phyloP scores from a whole-genome alignment of 2,797 vertebrate genomes.

The Acomys russatus region DNA sequence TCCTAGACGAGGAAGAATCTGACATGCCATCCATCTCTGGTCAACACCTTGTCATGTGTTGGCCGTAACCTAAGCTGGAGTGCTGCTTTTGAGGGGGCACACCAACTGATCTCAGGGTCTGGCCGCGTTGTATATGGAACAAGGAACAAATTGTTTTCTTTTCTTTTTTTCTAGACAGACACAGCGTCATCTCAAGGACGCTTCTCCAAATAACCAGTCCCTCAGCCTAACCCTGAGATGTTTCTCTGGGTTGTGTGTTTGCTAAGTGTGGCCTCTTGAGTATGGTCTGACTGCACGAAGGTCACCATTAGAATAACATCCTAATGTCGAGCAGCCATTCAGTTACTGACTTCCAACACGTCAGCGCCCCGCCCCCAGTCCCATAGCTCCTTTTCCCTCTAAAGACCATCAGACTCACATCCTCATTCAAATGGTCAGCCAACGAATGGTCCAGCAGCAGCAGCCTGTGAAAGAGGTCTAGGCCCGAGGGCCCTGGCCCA shows the following conservation, averaged over 20 bases:
- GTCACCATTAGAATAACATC: background rate
- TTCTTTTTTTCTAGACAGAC: slow-evolving; percentile 19
- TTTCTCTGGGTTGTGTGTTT: slow-evolving; percentile 46
- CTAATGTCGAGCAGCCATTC: background rate
- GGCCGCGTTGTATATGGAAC: background rate
- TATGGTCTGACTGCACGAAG: background rate
- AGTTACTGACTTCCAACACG: slow-evolving; percentile 36
- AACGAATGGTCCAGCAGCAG: slow-evolving; percentile 87
- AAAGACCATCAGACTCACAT: slow-evolving; percentile 82
- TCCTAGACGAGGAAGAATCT: slow-evolving; percentile 11
- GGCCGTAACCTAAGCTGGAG: background rate
- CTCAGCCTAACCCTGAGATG: background rate
- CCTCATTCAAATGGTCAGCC: slow-evolving; percentile 87
- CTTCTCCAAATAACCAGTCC: background rate
- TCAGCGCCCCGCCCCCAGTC: slow-evolving; percentile 11
- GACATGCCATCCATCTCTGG: background rate
- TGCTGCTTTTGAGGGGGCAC: background rate
- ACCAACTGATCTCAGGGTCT: background rate
- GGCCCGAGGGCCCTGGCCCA: slow-evolving; percentile 66
- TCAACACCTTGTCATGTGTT: background rate
- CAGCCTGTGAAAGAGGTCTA: slow-evolving; percentile 87
- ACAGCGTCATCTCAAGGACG: background rate
- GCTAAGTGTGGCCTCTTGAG: background rate
- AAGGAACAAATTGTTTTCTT: background rate
- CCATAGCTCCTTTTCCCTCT: background rate